Base-by-base conservation (phyloP, 2,888 invertebrate genomes). In the Pherbina coryleti region DNA sequence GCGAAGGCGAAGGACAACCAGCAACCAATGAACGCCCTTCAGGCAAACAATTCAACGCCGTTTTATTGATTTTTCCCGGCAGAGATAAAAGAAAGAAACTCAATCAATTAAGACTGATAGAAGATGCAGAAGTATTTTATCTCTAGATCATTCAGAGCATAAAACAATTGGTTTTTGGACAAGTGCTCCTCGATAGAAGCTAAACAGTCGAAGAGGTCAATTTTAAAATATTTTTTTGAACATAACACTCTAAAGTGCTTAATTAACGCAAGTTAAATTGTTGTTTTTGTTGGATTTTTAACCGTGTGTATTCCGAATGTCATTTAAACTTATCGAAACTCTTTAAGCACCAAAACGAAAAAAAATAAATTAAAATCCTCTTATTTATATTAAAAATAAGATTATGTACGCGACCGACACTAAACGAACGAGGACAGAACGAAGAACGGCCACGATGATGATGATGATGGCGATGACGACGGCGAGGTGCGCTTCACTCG, bases 21-120 rank as follows among this genome's bases (percentile, higher is more conserved):
- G 51, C 69, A 17, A 69, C 28, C 49, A 49, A 51, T 34, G 37
- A 71, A 71, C 55, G 37, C n/a, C 71, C 73, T 49, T 73, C 73
- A 62, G 19, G 74, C 64, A n/a, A 53, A 19, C 22, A 22, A 74
- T 28, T 51, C 64, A 53, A 51, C 28, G 69, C 60, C n/a, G 51
- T 70, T 76, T 51, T 70, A 76, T 76, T 62, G 76, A 76, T 76
- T 76, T 76, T 76, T 70, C 67, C 57, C 55, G 19, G 25, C 19
- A 60, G 37, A 14, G 17, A 17, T 69, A 49, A 31, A 14, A 37
- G 67, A 44, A n/a, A 34, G 37, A 60, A 60, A 9, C 22, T 22
- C 25, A 25, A 28, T n/a, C 8, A 60, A 60, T 28, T 60, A 60
- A 9, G 25, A 8, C 28, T 2, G 2, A 25, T 11, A 22, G 17